phyloP scores from a whole-genome alignment of 2,113 vertebrate genomes.

The Notarius lentiginosus region DNA sequence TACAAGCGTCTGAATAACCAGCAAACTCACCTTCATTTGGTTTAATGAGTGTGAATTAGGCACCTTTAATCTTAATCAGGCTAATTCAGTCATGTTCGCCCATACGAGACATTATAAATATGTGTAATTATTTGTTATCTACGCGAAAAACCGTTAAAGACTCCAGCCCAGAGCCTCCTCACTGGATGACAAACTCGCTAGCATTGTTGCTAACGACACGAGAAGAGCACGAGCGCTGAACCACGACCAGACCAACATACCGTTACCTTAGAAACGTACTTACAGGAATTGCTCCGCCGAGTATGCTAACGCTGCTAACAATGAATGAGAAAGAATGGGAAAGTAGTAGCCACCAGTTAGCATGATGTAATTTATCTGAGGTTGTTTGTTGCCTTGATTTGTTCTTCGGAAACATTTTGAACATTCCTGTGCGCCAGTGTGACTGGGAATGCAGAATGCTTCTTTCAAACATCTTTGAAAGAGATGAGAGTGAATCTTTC shows the following conservation, averaged over 20 bases:
- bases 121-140: background rate
- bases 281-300: background rate
- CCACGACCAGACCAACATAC: background rate
- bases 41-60: background rate
- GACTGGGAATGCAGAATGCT: background rate
- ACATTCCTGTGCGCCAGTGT: no score
- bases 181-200: background rate
- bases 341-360: constrained; percentile 2
- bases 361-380: background rate
- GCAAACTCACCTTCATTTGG: background rate
- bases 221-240: background rate
- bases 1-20: background rate
- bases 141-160: background rate
- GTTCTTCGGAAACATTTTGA: background rate
- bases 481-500: background rate
- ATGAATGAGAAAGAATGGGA: constrained; percentile 21
- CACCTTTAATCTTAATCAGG: background rate
- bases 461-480: background rate
- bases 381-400: background rate
- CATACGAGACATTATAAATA: background rate
- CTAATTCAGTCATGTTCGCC: background rate
- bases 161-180: background rate
- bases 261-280: constrained; percentile 32
- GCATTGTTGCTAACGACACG: constrained; percentile 11
- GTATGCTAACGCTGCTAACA: constrained; percentile 22